Evolutionary conservation across 1,140 invertebrate genomes (phyloP), one percentile per base, ranked within the genome.

Genomic region (Pseudomyrmex concolor): DNA sequence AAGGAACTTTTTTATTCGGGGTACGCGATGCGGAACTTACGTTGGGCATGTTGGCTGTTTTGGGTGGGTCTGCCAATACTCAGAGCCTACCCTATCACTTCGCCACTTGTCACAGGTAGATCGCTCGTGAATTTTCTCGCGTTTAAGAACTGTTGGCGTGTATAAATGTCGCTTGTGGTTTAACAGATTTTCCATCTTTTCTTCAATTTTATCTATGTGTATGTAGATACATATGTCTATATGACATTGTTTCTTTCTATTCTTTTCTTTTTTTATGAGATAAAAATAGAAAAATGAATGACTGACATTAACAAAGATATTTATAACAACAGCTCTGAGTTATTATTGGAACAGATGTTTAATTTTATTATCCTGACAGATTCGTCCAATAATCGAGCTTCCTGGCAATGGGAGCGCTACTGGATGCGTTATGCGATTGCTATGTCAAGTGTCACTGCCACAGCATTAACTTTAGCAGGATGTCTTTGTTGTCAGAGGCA

Each of bases 401-500:
- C 85, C 71, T 89, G 83, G 62, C 83, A 91, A 71, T 93, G 92
- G 93, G 90, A 93, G 89, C 74, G 85, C 17, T 90, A 93, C 13
- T 93, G 91, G 91, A 86, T 91, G 62, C 90, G 84, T 22, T 93
- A 92, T 54, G 89, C 86, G 8, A 85, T 94, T 66, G 90, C 91
- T 57, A 76, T 92, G 34, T 72, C 93, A 10, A 89, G 91, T 4
- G 86, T 93, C 10, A 90, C 91, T 4, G 89, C 89, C 13, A 90
- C 93, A 48, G 91, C 91, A 45, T 91, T 93, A 77, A 92, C 93
- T 78, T 85, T 94, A 5, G 88, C 92, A 17, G 93, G 93, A 68
- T 94, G 93, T 72, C 87, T 94, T 50, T 94, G 93, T 85, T 94
- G 93, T 80, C 90, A 90, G 51, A 91, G 91, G 84, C 92, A 92